phyloP scores from a whole-genome alignment of 2,888 invertebrate genomes.

The Pterobdella sp. region DNA sequence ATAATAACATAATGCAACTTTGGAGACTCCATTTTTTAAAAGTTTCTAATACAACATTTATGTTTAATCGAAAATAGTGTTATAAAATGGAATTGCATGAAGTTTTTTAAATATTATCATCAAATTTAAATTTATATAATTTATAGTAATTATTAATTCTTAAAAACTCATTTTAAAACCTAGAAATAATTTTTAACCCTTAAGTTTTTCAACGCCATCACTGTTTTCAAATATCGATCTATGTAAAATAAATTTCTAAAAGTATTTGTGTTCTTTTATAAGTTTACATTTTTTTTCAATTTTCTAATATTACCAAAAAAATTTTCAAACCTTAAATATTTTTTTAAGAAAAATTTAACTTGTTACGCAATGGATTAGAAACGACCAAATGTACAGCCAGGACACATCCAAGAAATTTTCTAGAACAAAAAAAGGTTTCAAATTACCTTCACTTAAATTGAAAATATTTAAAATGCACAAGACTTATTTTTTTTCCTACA shows the following conservation, averaged over 20 bases:
- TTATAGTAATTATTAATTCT: too few relatives aligned
- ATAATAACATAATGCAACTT: too few relatives aligned
- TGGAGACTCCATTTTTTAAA: too few relatives aligned
- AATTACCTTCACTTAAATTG: too few relatives aligned
- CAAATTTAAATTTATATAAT: background rate
- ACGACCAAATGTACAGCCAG: background rate
- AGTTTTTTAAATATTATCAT: background rate
- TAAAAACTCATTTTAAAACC: background rate
- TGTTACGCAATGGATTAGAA: too few relatives aligned
- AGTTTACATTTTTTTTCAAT: background rate
- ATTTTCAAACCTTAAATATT: background rate
- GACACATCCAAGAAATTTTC: background rate
- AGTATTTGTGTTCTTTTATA: too few relatives aligned
- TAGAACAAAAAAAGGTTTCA: constrained; percentile 4
- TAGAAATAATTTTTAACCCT: background rate
- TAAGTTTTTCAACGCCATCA: background rate
- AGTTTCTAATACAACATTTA: too few relatives aligned
- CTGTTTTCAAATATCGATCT: constrained; percentile 4
- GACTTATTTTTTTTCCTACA: too few relatives aligned
- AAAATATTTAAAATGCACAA: too few relatives aligned
- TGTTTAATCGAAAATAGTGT: too few relatives aligned
- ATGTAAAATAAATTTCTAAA: background rate
- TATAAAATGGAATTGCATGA: too few relatives aligned
- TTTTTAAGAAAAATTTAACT: background rate
- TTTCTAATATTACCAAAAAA: background rate